phyloP scores from a whole-genome alignment of 92 coral and sea anemone species.

The Ricordea florida region DNA sequence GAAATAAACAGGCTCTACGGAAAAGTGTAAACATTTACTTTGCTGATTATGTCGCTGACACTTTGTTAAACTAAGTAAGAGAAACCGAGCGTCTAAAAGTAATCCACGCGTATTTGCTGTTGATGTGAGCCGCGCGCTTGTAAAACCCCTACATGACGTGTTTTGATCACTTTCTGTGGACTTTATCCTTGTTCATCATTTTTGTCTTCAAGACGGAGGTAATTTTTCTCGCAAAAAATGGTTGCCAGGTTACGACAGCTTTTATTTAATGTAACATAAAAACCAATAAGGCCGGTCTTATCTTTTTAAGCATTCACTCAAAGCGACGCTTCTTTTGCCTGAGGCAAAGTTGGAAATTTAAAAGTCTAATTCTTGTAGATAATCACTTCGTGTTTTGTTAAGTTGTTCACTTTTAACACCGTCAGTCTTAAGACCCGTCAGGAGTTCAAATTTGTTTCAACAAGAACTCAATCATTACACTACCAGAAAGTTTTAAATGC shows the following conservation, averaged over 20 bases:
- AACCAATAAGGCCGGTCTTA: background rate
- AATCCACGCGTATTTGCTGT: background rate
- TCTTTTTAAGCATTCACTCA: background rate
- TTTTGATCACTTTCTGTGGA: background rate
- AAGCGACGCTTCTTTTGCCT: background rate
- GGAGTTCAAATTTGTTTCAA: no score
- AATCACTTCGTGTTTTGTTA: no score
- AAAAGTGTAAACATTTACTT: slow-evolving; percentile 32
- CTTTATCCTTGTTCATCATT: background rate
- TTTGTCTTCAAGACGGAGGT: background rate
- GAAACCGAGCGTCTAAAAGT: background rate
- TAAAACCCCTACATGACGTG: background rate
- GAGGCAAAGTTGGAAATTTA: slow-evolving; percentile 15
- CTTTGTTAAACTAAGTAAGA: slow-evolving; percentile 29
- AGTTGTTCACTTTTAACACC: no score
- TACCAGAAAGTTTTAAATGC: no score
- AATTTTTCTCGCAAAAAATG: slow-evolving; percentile 1
- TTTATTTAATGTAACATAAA: slow-evolving; percentile 27
- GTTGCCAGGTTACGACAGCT: slow-evolving; percentile 33
- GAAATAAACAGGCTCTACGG: slow-evolving; percentile 31
- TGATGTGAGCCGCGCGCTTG: background rate
- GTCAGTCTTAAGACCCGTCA: no score
- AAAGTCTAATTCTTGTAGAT: slow-evolving; percentile 31
- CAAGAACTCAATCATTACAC: no score
- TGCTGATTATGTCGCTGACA: slow-evolving; percentile 34